Conservation (phyloP, 2,113 vertebrate species). For the Okapia johnstoni region DNA sequence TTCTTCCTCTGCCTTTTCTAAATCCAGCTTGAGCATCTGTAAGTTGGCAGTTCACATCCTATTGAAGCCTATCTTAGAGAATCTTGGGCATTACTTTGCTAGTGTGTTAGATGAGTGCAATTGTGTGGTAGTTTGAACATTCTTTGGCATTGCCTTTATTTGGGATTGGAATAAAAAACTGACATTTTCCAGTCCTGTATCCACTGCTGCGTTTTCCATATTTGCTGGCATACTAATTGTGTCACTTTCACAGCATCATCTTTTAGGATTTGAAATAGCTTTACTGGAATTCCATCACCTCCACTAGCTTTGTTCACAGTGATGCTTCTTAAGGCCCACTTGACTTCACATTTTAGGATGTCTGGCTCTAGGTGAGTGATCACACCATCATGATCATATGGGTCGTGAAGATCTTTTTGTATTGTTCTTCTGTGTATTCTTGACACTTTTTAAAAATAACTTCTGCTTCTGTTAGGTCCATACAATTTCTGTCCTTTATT, state of each 20-base stretch:
- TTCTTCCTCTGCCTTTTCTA: background rate
- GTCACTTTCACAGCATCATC: background rate
- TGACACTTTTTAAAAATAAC: background rate
- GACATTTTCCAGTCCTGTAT: background rate
- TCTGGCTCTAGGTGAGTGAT: background rate
- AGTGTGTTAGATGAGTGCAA: background rate
- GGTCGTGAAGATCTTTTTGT: background rate
- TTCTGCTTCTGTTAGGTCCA: background rate
- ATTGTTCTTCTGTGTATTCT: background rate
- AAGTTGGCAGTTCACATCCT: background rate
- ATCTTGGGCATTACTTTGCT: background rate
- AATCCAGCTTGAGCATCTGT: background rate
- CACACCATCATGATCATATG: background rate
- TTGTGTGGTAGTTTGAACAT: background rate
- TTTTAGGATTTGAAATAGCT: background rate
- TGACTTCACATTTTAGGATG: accelerated
- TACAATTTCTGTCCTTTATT: background rate
- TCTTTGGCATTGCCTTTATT: background rate
- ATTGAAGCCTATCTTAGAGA: background rate
- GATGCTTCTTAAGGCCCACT: background rate
- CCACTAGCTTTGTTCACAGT: background rate
- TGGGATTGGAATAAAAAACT: background rate
- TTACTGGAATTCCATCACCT: background rate
- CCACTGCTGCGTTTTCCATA: background rate
- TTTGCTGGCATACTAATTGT: background rate